Conservation (phyloP, 2,797 vertebrate genomes). For the Anguilla megastoma region DNA sequence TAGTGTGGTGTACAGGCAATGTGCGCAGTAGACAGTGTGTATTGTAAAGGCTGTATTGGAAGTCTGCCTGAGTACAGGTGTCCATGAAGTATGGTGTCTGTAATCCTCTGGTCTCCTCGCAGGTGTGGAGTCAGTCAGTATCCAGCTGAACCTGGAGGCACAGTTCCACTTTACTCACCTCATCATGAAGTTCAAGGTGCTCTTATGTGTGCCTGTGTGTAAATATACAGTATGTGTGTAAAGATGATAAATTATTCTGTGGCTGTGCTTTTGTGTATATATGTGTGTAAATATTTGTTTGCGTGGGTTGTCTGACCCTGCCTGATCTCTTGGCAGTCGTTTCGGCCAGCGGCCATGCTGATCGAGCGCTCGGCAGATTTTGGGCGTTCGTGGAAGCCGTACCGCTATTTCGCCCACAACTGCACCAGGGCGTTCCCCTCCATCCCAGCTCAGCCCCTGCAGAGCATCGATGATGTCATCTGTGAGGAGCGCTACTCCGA, state of each 20-base stretch:
- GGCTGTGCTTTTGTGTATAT: not conserved
- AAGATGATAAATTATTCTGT: not conserved
- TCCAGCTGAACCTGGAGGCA: constrained; percentile 81
- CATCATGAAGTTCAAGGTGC: constrained; percentile 84
- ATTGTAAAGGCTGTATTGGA: not conserved
- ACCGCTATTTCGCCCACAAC: constrained; percentile 84
- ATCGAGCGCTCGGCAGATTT: constrained; percentile 81
- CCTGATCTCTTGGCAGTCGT: constrained; percentile 71
- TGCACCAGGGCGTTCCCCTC: constrained; percentile 79
- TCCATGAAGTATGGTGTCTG: not conserved
- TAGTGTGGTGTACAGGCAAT: not conserved
- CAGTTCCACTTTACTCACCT: constrained; percentile 90
- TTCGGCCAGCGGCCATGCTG: constrained; percentile 83
- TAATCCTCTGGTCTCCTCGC: constrained; percentile 33
- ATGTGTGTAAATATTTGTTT: not conserved
- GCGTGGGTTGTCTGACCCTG: not conserved
- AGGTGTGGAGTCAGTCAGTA: constrained; percentile 81
- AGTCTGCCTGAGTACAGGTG: not conserved
- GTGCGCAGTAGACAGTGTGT: not conserved
- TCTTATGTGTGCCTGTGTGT: not conserved
- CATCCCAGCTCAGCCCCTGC: constrained; percentile 62
- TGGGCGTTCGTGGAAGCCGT: constrained; percentile 78
- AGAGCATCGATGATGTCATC: constrained; percentile 76
- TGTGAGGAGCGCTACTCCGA: constrained; percentile 87
- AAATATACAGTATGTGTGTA: constrained; percentile 52